phyloP scores from a whole-genome alignment of 2,113 vertebrate species.

The Halichoerus grypus region DNA sequence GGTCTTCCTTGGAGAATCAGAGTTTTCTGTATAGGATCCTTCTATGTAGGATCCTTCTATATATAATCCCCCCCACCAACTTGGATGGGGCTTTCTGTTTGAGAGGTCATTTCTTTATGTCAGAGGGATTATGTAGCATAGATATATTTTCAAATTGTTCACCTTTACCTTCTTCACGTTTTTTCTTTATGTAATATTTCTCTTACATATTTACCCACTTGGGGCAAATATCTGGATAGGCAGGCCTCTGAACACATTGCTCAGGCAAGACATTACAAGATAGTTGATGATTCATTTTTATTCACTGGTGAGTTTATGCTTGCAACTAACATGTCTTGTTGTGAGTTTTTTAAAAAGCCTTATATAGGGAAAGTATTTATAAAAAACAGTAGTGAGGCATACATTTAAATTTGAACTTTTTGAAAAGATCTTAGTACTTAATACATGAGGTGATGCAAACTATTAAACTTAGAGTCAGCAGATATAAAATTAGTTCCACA shows the following conservation, averaged over 20 bases:
- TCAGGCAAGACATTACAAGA: not conserved
- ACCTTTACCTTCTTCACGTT: not conserved
- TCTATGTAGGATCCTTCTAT: not conserved
- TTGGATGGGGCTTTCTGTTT: not conserved
- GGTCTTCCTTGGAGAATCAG: not conserved
- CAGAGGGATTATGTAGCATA: not conserved
- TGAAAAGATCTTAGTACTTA: conserved; percentile 9
- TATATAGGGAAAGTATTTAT: not conserved
- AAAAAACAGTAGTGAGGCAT: not conserved
- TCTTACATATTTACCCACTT: not conserved
- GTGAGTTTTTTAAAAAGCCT: not conserved
- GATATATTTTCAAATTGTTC: not conserved
- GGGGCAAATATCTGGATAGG: not conserved
- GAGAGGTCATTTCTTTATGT: not conserved
- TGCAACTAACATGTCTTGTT: not conserved
- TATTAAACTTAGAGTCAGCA: not conserved
- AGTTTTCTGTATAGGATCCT: not conserved
- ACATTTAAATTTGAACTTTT: not conserved
- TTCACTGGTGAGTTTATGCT: not conserved
- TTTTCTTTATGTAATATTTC: not conserved
- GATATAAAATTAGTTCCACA: conserved; percentile 31
- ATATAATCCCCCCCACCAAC: not conserved
- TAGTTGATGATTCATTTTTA: not conserved
- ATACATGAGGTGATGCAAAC: not conserved
- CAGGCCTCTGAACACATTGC: not conserved